These are phyloP conservation scores for Cygnus atratus DNA, from an alignment of 2,113 vertebrate genomes.

Conservation along the genomic window DNA sequence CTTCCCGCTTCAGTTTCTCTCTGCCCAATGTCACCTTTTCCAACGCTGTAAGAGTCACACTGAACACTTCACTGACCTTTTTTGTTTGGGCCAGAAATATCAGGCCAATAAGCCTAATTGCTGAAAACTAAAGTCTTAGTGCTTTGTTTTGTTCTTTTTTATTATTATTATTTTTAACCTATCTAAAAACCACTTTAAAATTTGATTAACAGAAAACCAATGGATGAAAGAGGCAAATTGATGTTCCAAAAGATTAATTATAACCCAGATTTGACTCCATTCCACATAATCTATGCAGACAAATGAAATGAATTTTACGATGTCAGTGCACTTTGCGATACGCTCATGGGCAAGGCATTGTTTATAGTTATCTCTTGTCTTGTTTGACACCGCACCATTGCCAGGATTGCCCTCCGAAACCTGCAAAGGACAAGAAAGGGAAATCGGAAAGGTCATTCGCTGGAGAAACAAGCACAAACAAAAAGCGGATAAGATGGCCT, in stretches of 20 bases:
- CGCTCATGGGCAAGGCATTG: slow-evolving; percentile 84
- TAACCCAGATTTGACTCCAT: not conserved
- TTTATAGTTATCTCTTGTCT: slow-evolving; percentile 83
- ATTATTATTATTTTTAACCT: not conserved
- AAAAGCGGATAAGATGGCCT: not conserved
- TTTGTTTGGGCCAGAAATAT: not conserved
- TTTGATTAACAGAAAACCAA: not conserved
- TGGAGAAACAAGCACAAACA: not conserved
- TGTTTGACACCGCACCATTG: slow-evolving; percentile 90
- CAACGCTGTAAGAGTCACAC: not conserved
- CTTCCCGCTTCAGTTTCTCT: not conserved
- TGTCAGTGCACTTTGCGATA: slow-evolving; percentile 57
- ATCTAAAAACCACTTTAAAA: not conserved
- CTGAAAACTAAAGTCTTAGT: not conserved
- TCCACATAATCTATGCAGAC: not conserved
- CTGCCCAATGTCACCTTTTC: not conserved
- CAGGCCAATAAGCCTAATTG: not conserved
- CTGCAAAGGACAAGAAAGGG: slow-evolving; percentile 64
- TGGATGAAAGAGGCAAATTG: not conserved
- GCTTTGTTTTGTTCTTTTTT: not conserved
- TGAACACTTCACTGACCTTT: not conserved
- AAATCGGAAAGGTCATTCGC: not conserved
- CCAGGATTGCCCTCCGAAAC: slow-evolving; percentile 90
- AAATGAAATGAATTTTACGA: not conserved
- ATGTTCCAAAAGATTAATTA: not conserved